Evolutionary conservation across 1,140 invertebrate species (phyloP).

Genomic region (Aplysia californica): DNA sequence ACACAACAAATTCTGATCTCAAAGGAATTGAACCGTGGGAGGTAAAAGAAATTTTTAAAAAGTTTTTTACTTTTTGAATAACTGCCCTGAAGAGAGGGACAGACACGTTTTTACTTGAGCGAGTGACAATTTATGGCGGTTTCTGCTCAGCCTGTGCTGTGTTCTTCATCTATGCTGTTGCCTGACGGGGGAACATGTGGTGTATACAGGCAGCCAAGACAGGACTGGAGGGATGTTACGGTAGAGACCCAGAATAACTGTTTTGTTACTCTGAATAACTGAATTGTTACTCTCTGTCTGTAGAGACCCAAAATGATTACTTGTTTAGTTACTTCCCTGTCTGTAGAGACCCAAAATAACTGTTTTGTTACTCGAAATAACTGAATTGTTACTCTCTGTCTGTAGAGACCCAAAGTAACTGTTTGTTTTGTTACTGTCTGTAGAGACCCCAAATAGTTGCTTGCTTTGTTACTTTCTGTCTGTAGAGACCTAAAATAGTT

Average conservation of each 20-base stretch:
- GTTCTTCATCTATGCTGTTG: too few species aligned
- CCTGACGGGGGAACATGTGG: too few species aligned
- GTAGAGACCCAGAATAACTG: slow-evolving; percentile 3
- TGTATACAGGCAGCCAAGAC: slow-evolving; percentile 23
- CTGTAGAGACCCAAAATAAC: not conserved
- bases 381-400: not conserved
- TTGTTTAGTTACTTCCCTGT: not conserved
- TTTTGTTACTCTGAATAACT: not conserved
- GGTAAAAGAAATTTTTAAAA: not conserved
- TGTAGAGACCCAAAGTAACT: not conserved
- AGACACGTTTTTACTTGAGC: not conserved
- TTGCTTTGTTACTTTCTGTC: not conserved
- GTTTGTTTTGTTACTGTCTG: not conserved
- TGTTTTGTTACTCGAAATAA: not conserved
- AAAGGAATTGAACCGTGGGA: not conserved
- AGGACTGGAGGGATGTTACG: slow-evolving; percentile 15
- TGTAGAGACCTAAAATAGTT: too few species aligned
- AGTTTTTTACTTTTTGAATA: not conserved
- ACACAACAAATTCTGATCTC: too few species aligned
- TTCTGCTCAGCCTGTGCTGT: too few species aligned
- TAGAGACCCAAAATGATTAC: not conserved
- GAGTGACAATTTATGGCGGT: not conserved
- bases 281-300: not conserved
- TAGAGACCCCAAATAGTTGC: not conserved
- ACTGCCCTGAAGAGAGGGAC: not conserved